Evolutionary conservation across 2,113 vertebrate genomes (phyloP).

Genomic region (Sarotherodon lohbergeri): DNA sequence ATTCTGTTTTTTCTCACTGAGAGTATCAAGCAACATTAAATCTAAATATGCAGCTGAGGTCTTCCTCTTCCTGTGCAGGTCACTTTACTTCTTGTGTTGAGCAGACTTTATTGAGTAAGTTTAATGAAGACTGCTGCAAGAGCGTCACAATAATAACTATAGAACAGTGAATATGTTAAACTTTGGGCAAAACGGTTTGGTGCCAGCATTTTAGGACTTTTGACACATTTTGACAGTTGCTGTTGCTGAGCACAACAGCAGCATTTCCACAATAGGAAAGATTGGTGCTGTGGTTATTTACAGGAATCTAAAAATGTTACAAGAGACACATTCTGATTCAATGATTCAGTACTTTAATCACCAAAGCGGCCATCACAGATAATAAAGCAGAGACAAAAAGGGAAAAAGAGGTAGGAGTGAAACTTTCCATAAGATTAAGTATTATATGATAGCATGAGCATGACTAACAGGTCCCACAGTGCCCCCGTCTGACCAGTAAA

Average conservation of each 20-base stretch:
- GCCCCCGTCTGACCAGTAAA: not conserved
- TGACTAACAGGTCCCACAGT: not conserved
- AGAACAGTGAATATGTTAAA: rapidly evolving
- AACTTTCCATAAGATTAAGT: not conserved
- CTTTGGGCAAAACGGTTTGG: rapidly evolving
- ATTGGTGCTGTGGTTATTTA: not conserved
- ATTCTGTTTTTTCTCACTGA: not conserved
- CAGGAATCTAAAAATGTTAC: not conserved
- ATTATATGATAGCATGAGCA: not conserved
- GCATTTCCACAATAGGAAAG: not conserved
- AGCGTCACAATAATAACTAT: rapidly evolving
- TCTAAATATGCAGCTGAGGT: not conserved
- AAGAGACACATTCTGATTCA: not conserved
- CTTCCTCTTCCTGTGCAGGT: not conserved
- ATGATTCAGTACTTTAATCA: not conserved
- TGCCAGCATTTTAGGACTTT: not conserved
- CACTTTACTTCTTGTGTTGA: not conserved
- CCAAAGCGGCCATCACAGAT: not conserved
- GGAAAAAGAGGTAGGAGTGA: rapidly evolving
- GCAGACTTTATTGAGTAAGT: not conserved
- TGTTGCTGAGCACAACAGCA: not conserved
- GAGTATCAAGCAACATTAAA: not conserved
- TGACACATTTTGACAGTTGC: not conserved
- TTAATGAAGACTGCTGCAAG: rapidly evolving
- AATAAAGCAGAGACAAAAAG: not conserved